Percentiles rank a stretch among this genome's conserved stretches.
Conservation (phyloP, 2,888 invertebrate genomes). For the Melanotus villosus region DNA sequence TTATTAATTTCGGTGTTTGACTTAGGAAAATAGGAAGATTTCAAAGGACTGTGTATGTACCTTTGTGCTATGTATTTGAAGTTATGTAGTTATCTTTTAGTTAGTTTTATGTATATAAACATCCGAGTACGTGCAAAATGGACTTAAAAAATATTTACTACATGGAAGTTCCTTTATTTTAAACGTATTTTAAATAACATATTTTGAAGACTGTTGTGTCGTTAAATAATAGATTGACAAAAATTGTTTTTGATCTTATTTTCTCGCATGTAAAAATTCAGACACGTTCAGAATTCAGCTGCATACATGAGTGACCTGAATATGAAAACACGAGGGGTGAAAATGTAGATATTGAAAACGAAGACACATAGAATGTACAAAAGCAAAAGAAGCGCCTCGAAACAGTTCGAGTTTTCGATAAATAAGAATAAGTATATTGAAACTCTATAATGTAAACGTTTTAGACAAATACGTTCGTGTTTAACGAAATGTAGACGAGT, state of each 20-base stretch:
- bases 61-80: no score
- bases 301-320: constrained; percentile 57
- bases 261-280: constrained; percentile 60
- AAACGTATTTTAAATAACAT: constrained; percentile 47
- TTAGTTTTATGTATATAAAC: no score
- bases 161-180: constrained; percentile 30
- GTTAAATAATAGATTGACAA: constrained; percentile 57
- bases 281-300: constrained; percentile 59
- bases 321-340: constrained; percentile 53
- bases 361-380: constrained; percentile 48
- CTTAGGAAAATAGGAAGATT: no score
- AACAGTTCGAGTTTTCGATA: constrained; percentile 24
- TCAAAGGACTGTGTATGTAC: no score
- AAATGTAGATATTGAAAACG: constrained; percentile 45
- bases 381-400: constrained; percentile 50
- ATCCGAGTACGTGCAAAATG: not conserved
- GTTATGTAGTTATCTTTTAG: no score
- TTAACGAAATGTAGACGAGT: not conserved
- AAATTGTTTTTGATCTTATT: constrained; percentile 64
- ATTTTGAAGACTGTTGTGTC: constrained; percentile 56
- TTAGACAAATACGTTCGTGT: not conserved
- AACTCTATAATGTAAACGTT: constrained; percentile 1
- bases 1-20: no score
- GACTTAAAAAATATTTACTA: constrained; percentile 26
- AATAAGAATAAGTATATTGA: constrained; percentile 17